Conservation (phyloP, 1,140 invertebrate genomes). For the Vanessa tameamea region DNA sequence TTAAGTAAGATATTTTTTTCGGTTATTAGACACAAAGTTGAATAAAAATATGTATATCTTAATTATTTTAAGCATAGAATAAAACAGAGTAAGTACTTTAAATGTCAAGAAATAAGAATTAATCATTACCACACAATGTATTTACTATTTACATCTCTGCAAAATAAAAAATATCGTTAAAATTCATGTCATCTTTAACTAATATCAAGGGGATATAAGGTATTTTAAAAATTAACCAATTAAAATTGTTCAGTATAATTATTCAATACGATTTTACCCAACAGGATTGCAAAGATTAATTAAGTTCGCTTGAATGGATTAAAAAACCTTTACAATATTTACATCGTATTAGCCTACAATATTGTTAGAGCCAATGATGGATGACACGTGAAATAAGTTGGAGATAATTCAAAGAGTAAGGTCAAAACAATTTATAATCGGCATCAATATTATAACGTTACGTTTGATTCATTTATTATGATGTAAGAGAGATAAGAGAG, state of each 20-base stretch:
- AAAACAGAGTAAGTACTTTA: no score
- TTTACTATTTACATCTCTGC: no score
- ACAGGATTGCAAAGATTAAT: background rate
- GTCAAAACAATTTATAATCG: constrained; percentile 27
- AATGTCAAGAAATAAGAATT: no score
- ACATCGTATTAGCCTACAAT: constrained; percentile 1
- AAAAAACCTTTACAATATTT: background rate
- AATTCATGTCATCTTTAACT: no score
- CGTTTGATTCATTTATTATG: constrained; percentile 27
- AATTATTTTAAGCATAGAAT: no score
- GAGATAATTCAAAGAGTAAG: constrained; percentile 20
- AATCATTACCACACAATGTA: no score
- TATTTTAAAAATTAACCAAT: no score
- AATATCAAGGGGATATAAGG: no score
- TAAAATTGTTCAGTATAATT: background rate
- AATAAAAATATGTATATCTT: no score
- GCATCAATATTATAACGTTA: constrained; percentile 19
- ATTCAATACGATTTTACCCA: background rate
- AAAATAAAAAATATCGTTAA: no score
- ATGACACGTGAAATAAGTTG: constrained; percentile 25
- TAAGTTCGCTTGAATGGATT: background rate
- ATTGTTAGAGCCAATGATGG: constrained; percentile 2
- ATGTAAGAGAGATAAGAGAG: constrained; percentile 18
- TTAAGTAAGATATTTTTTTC: no score
- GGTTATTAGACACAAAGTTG: no score